Evolutionary conservation across 2,797 vertebrate species (phyloP), one percentile per base, ranked within the genome.

Genomic region (Eulemur rubriventer): DNA sequence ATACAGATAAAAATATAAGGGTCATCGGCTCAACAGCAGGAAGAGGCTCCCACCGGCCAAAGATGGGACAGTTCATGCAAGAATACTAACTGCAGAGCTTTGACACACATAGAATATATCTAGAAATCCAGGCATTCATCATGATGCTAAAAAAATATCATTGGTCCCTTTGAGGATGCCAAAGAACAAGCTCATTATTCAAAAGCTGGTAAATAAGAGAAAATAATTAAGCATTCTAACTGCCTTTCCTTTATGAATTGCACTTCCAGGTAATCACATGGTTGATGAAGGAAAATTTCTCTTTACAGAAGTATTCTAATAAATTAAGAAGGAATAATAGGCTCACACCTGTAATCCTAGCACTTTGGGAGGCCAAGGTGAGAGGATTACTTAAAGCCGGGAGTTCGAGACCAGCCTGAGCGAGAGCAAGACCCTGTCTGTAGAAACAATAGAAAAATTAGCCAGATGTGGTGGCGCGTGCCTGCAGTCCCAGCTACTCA

Each of bases 181-280:
- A 75, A 57, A 89, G 43, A 89, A 84, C n/a, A 79, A 67, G 63
- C 7, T 89, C 48, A 73, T 89, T 79, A 65, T 79, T 89, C 75
- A 91, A 87, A 87, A 76, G 13, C 81, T 94, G 35, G 41, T 81
- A 91, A 90, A 85, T 80, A 67, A 75, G 26, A 87, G 41, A 69
- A 90, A 95, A 80, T 79, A 63, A 92, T 92, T 92, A 96, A 85
- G 41, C 35, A 85, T 81, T 95, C 61, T 52, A 95, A 89, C 8
- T 75, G 26, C 59, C 59, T 89, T 92, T 80, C 18, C 57, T 88
- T 52, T 92, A 80, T 85, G 57, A 95, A 80, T 67, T 88, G 12
- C 7, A 81, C 61, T 94, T 94, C 78, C 41, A 59, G 52, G 41
- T 89, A 89, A 89, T 84, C 84, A 67, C n/a, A 89, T 72, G 7